Conservation (phyloP, 2,113 vertebrate genomes). For the Archilochus colubris region DNA sequence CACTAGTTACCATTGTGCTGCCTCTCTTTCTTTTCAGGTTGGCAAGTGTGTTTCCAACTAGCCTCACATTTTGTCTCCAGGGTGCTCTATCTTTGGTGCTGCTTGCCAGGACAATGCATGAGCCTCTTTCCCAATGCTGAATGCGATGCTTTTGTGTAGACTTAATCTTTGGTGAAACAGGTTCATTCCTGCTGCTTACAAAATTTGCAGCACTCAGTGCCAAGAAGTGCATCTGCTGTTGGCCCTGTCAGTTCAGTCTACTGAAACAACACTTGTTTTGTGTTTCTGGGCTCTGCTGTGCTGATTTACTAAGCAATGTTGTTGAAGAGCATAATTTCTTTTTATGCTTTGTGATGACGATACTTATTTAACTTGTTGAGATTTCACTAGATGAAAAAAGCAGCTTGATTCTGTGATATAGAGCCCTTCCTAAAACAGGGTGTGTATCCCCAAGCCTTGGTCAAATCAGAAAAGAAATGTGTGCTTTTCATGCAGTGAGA, state of each 20-base stretch:
- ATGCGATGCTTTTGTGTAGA: constrained; percentile 51
- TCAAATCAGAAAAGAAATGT: rapidly evolving
- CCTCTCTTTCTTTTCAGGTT: constrained; percentile 42
- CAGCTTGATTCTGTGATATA: background rate
- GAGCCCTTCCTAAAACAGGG: background rate
- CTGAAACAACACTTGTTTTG: constrained; percentile 60
- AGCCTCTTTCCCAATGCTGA: constrained; percentile 46
- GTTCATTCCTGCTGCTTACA: constrained; percentile 63
- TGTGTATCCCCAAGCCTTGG: background rate
- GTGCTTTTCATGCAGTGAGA: background rate
- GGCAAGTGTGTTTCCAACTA: constrained; percentile 58
- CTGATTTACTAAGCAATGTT: constrained; percentile 48
- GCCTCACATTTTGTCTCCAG: constrained; percentile 58
- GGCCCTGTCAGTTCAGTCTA: constrained; percentile 69
- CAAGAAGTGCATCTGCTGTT: constrained; percentile 75
- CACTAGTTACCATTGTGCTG: constrained; percentile 63
- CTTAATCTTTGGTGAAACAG: constrained; percentile 68
- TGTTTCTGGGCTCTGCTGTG: constrained; percentile 51
- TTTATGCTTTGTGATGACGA: background rate
- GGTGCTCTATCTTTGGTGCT: constrained; percentile 62
- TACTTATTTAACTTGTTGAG: background rate
- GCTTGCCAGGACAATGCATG: constrained; percentile 67
- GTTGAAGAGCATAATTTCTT: constrained; percentile 16
- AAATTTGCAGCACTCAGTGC: constrained; percentile 54
- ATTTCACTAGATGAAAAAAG: background rate